Conservation (phyloP, 1,140 invertebrate genomes). For the Drosophila pectinifera region DNA sequence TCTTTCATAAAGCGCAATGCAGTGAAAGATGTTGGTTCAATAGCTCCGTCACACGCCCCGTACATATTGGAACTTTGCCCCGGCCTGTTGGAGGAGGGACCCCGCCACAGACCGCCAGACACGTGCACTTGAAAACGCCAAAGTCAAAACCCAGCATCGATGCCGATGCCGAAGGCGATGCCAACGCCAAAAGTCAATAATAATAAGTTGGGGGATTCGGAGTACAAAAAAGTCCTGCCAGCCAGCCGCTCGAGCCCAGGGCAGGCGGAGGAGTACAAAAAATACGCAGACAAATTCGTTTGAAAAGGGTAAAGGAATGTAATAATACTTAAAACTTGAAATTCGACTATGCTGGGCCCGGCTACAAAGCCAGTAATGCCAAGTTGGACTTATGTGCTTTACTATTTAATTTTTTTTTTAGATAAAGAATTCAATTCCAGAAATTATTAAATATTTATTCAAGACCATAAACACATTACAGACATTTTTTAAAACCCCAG, state of each 20-base stretch:
- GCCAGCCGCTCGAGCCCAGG: not conserved
- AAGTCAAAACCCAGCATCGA: constrained; percentile 55
- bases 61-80: constrained; percentile 32
- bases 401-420: no score
- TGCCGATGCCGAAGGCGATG: constrained; percentile 19
- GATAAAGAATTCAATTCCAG: not conserved
- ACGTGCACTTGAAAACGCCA: constrained; percentile 76
- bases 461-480: no score
- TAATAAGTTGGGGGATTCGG: constrained; percentile 64
- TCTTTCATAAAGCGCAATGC: constrained; percentile 45
- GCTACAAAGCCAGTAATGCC: constrained; percentile 21
- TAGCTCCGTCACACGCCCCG: constrained; percentile 57
- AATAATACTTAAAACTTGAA: constrained; percentile 84
- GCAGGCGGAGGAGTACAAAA: constrained; percentile 20
- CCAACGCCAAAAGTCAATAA: constrained; percentile 76
- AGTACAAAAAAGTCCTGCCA: constrained; percentile 35
- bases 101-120: constrained; percentile 53
- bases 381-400: not conserved
- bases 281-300: constrained; percentile 79
- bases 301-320: constrained; percentile 83
- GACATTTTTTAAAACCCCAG: no score
- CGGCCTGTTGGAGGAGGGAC: constrained; percentile 23
- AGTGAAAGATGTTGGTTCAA: constrained; percentile 70
- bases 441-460: not conserved
- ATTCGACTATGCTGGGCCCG: constrained; percentile 61